phyloP scores from a whole-genome alignment of 2,888 invertebrate genomes.

The Metacarcinus magister region DNA sequence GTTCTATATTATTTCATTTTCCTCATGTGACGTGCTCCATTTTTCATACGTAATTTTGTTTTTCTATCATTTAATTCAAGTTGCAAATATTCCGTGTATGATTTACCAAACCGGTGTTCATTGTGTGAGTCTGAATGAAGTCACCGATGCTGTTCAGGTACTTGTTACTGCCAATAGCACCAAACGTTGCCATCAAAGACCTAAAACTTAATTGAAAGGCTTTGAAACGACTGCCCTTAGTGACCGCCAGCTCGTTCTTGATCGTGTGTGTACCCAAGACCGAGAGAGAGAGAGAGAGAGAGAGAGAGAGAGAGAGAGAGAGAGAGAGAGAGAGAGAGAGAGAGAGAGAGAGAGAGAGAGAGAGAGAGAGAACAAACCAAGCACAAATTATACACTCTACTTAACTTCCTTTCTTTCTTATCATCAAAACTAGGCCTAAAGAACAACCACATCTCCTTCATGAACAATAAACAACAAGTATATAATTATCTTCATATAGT shows the following conservation, averaged over 20 bases:
- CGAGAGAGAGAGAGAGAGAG: not conserved
- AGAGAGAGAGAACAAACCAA: not conserved
- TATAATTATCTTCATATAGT: too few relatives aligned
- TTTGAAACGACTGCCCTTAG: not conserved
- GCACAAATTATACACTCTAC: not conserved
- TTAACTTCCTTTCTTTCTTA: not conserved
- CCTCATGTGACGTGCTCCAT: too few relatives aligned
- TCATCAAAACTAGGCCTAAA: not conserved
- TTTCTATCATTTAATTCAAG: too few relatives aligned
- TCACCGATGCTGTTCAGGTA: not conserved
- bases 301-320: slow-evolving; percentile 31
- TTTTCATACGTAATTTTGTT: too few relatives aligned
- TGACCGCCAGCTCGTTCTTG: slow-evolving; percentile 19
- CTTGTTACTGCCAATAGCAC: not conserved
- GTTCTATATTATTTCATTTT: too few relatives aligned
- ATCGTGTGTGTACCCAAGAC: not conserved
- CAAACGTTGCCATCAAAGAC: not conserved
- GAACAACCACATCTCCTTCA: not conserved
- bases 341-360: slow-evolving; percentile 39
- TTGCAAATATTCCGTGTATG: not conserved
- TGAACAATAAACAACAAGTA: too few relatives aligned
- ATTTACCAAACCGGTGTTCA: not conserved
- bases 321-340: slow-evolving; percentile 38
- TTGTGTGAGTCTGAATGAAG: not conserved
- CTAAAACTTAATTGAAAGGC: not conserved